These are phyloP conservation scores for Steinernema scapterisci DNA, from an alignment of 2,888 invertebrate genomes.

Conservation along the genomic window DNA sequence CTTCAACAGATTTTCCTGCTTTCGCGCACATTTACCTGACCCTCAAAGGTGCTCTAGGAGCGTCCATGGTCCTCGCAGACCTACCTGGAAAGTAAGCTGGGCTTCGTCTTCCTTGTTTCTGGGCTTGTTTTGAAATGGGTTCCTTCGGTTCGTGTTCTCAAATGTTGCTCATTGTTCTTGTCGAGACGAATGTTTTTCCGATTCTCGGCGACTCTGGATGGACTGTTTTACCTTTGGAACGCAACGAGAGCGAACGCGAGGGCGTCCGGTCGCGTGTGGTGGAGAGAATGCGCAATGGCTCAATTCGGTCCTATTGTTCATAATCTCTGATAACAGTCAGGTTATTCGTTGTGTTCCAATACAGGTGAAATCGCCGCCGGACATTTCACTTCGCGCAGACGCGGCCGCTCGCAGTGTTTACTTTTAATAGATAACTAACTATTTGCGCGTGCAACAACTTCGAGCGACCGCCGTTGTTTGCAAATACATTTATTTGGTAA, in stretches of 20 bases:
- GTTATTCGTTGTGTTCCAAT: slow-evolving; percentile 18
- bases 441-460: too few species aligned
- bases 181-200: slow-evolving; percentile 17
- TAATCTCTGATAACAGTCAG: slow-evolving; percentile 29
- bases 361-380: slow-evolving; percentile 25
- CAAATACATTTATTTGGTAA: not conserved
- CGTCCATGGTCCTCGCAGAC: too few species aligned
- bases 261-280: not conserved
- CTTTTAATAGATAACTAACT: too few species aligned
- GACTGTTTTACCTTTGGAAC: slow-evolving; percentile 12
- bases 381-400: slow-evolving; percentile 14
- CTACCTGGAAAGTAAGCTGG: too few species aligned
- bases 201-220: slow-evolving; percentile 6
- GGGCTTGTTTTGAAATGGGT: too few species aligned
- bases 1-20: not conserved
- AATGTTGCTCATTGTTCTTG: too few species aligned
- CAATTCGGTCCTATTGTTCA: slow-evolving; percentile 17
- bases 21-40: too few species aligned
- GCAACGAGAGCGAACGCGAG: slow-evolving; percentile 20
- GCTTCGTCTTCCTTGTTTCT: too few species aligned
- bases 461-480: not conserved
- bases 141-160: too few species aligned
- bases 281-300: not conserved
- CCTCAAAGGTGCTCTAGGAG: too few species aligned
- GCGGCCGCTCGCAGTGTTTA: not conserved